Conservation (phyloP, 2,797 vertebrate genomes). For the Dallia pectoralis region DNA sequence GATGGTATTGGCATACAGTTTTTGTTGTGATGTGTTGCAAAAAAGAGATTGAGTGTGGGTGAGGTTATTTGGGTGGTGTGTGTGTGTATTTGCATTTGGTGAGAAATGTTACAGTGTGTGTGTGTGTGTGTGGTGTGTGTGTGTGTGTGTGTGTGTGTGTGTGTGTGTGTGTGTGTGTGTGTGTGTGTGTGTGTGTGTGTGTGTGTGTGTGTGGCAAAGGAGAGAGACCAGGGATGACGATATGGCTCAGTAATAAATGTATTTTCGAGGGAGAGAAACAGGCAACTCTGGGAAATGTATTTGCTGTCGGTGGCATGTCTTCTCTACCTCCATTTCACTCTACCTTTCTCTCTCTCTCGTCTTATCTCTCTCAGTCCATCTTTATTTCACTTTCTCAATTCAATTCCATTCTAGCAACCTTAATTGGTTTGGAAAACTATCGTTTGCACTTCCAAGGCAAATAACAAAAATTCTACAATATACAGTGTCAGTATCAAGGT, state of each 20-base stretch:
- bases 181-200: slow-evolving; percentile 3
- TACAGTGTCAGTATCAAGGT: too few species aligned
- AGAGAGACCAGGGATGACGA: too few species aligned
- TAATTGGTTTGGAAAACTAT: too few species aligned
- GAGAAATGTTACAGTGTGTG: background rate
- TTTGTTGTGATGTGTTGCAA: background rate
- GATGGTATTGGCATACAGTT: slow-evolving; percentile 1
- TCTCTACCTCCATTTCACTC: background rate
- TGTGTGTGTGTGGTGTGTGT: background rate
- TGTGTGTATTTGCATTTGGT: background rate
- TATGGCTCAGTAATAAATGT: too few species aligned
- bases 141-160: background rate
- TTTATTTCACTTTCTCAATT: slow-evolving; percentile 7
- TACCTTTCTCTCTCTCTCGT: slow-evolving; percentile 13
- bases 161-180: background rate
- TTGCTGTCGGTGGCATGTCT: background rate
- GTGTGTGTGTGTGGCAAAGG: background rate
- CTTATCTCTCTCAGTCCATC: background rate
- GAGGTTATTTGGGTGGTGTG: too few species aligned
- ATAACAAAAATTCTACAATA: too few species aligned
- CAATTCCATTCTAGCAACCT: background rate
- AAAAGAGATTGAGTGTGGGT: background rate
- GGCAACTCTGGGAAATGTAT: slow-evolving; percentile 3
- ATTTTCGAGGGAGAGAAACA: background rate
- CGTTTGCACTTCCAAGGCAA: background rate